Evolutionary conservation across 2,888 invertebrate species (phyloP).

Genomic region (Xanthia icteritia): DNA sequence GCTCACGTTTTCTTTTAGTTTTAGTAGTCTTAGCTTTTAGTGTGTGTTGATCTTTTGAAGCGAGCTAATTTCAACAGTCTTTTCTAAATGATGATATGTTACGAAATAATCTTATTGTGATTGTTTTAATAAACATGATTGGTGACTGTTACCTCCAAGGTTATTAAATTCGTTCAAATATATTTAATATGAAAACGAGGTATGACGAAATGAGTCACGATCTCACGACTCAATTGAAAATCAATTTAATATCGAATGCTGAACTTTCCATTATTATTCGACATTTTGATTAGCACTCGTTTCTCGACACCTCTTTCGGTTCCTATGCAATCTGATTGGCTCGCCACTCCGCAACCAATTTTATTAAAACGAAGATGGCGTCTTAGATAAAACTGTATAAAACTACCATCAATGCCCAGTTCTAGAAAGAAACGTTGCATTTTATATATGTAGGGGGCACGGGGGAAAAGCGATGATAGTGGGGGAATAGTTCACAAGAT

Average conservation of each 20-base stretch:
- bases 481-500: conserved; percentile 62
- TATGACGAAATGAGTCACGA: conserved; percentile 32
- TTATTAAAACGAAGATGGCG: conserved; percentile 54
- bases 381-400: conserved; percentile 57
- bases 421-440: conserved; percentile 33
- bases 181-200: not conserved
- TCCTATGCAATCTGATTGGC: conserved; percentile 36
- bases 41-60: not conserved
- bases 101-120: not conserved
- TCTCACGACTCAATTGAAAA: conserved; percentile 31
- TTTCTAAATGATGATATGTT: not conserved
- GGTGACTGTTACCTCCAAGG: conserved; percentile 2
- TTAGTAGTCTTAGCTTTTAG: conserved; percentile 16
- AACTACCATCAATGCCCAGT: conserved; percentile 39
- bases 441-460: conserved; percentile 46
- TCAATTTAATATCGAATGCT: conserved; percentile 47
- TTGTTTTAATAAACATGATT: conserved; percentile 7
- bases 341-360: conserved; percentile 42
- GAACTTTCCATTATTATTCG: conserved; percentile 49
- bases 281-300: conserved; percentile 54
- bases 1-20: conserved; percentile 33
- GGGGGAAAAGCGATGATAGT: conserved; percentile 52
- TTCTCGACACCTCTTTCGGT: conserved; percentile 30
- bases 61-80: not conserved
- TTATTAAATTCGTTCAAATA: conserved; percentile 5